Evolutionary conservation across 2,888 invertebrate genomes (phyloP).

Genomic region (Salpingus planirostris): DNA sequence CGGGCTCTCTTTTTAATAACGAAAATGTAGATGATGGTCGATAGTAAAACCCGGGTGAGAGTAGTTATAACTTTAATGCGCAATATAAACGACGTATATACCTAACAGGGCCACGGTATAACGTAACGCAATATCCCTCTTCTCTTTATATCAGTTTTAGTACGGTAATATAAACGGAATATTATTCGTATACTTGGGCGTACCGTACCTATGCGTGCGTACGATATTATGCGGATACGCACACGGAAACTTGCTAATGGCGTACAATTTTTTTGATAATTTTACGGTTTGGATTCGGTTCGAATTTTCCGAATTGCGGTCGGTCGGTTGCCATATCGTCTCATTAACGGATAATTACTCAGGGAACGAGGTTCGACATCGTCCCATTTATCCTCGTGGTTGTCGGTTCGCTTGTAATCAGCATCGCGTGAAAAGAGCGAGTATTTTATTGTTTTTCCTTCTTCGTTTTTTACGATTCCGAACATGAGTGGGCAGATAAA

Average conservation of each 20-base stretch:
- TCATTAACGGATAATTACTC: conserved; percentile 21
- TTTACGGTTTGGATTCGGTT: too few relatives aligned
- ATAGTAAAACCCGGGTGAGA: conserved; percentile 8
- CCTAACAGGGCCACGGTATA: too few relatives aligned
- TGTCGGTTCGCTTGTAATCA: conserved; percentile 18
- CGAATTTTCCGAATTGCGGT: too few relatives aligned
- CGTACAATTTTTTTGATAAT: too few relatives aligned
- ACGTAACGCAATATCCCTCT: too few relatives aligned
- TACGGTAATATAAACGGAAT: conserved; percentile 12
- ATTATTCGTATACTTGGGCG: too few relatives aligned
- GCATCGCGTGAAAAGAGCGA: conserved; percentile 20
- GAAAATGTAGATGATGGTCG: conserved; percentile 9
- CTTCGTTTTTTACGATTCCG: conserved; percentile 9
- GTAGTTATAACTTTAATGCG: conserved; percentile 11
- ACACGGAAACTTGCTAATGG: too few relatives aligned
- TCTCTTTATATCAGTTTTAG: conserved; percentile 10
- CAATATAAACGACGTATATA: conserved; percentile 7
- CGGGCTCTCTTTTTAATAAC: conserved; percentile 8
- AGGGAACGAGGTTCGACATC: conserved; percentile 18
- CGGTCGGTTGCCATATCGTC: conserved; percentile 20
- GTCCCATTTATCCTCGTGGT: conserved; percentile 17
- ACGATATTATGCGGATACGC: too few relatives aligned
- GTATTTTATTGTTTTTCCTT: conserved; percentile 17
- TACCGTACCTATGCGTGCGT: too few relatives aligned
- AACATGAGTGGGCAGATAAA: conserved; percentile 15